Evolutionary conservation across 1,140 invertebrate species (phyloP).

Genomic region (Penaeus japonicus): DNA sequence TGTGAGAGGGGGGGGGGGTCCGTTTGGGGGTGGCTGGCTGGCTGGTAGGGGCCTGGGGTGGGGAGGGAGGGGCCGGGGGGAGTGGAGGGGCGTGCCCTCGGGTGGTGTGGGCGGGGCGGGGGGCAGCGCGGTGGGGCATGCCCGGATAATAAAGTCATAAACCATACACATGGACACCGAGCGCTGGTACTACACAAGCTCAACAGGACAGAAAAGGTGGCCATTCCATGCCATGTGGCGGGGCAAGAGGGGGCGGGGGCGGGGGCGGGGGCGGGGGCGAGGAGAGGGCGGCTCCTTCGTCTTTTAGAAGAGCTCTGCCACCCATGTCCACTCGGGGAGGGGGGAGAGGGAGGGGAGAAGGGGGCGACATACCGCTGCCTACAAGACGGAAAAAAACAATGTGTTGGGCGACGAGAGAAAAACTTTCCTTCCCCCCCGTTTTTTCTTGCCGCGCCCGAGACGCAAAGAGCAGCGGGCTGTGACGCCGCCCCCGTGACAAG

Average conservation of each 20-base stretch:
- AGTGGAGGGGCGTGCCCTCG: neutral
- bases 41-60: conserved; percentile 21
- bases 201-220: conserved; percentile 52
- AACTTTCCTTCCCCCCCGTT: too few relatives aligned
- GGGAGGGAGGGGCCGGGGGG: conserved; percentile 22
- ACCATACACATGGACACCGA: conserved; percentile 54
- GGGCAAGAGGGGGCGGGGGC: neutral
- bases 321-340: neutral
- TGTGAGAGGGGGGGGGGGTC: conserved; percentile 13
- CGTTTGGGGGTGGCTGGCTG: conserved; percentile 22
- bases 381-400: neutral
- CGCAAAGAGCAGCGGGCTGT: too few relatives aligned
- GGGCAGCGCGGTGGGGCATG: neutral
- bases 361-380: neutral
- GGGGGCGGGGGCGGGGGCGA: neutral
- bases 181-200: conserved; percentile 43
- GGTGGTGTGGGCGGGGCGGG: conserved; percentile 26
- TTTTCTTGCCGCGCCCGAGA: too few relatives aligned
- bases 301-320: neutral
- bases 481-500: too few relatives aligned
- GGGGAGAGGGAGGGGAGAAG: neutral
- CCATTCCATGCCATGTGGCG: conserved; percentile 40
- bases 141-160: neutral
- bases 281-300: neutral
- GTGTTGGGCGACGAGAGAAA: too few relatives aligned